Evolutionary conservation across 2,888 invertebrate genomes (phyloP).

Genomic region (Cephus sareptanus): DNA sequence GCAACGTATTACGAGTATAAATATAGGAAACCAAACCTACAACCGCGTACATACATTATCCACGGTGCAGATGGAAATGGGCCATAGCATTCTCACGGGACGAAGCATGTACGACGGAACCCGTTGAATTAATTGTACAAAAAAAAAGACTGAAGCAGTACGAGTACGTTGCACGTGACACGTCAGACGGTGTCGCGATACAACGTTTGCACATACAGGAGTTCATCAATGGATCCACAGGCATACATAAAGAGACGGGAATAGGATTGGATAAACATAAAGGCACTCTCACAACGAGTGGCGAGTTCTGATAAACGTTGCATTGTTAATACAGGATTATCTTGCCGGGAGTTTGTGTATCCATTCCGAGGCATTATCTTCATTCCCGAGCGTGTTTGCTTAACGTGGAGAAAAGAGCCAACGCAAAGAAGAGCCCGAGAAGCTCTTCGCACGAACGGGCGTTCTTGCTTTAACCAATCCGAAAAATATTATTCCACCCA

Average conservation of each 20-base stretch:
- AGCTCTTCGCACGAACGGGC: not conserved
- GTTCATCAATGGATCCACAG: not conserved
- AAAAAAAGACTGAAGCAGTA: not conserved
- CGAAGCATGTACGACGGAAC: not conserved
- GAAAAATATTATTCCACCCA: not conserved
- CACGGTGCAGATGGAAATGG: not conserved
- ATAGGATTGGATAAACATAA: conserved; percentile 38
- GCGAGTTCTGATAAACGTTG: conserved; percentile 33
- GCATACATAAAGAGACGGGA: conserved; percentile 13
- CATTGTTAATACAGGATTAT: conserved; percentile 46
- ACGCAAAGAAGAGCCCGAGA: not conserved
- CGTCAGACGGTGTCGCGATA: too few species aligned
- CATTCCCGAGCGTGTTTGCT: not conserved
- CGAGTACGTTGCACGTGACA: too few species aligned
- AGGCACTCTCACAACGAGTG: conserved; percentile 14
- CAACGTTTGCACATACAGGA: too few species aligned
- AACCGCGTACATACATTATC: not conserved
- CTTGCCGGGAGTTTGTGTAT: conserved; percentile 21
- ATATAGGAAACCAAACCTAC: not conserved
- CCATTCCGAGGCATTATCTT: not conserved
- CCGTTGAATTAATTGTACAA: not conserved
- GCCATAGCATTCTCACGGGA: not conserved
- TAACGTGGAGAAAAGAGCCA: not conserved
- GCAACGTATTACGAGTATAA: not conserved
- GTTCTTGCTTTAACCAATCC: not conserved